Conservation (phyloP, 2,888 invertebrate genomes). For the Hirtodrosophila confusa region DNA sequence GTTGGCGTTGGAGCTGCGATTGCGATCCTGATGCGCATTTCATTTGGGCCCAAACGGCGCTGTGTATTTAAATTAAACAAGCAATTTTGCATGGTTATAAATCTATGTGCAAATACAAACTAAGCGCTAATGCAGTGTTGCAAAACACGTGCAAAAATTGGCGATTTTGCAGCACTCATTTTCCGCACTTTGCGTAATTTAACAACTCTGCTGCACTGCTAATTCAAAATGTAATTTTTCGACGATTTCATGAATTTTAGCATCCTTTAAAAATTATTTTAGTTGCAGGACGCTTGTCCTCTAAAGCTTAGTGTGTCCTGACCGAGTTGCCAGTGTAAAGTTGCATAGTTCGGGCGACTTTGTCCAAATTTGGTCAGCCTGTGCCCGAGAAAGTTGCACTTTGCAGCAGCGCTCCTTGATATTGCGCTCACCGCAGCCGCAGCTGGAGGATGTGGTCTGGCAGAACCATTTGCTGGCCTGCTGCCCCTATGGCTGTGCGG, state of each 20-base stretch:
- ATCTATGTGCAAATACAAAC: neutral
- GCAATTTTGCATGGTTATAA: constrained; percentile 25
- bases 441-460: constrained; percentile 6
- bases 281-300: no score
- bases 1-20: constrained; percentile 31
- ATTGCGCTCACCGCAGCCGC: constrained; percentile 15
- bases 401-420: no score
- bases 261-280: no score
- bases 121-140: constrained; percentile 5
- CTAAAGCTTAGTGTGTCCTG: no score
- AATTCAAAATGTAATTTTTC: neutral
- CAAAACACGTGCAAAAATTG: neutral
- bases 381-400: no score
- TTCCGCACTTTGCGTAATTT: constrained; percentile 7
- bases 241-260: neutral
- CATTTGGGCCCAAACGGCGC: neutral
- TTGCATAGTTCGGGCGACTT: no score
- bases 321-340: no score
- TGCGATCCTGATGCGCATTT: constrained; percentile 7
- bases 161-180: neutral
- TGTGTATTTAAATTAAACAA: neutral
- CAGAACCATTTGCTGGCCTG: constrained; percentile 16
- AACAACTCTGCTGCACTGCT: constrained; percentile 20
- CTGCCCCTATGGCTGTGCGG: constrained; percentile 2
- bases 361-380: no score